Evolutionary conservation across 2,888 invertebrate genomes (phyloP).

Genomic region (Geotrupes spiniger): DNA sequence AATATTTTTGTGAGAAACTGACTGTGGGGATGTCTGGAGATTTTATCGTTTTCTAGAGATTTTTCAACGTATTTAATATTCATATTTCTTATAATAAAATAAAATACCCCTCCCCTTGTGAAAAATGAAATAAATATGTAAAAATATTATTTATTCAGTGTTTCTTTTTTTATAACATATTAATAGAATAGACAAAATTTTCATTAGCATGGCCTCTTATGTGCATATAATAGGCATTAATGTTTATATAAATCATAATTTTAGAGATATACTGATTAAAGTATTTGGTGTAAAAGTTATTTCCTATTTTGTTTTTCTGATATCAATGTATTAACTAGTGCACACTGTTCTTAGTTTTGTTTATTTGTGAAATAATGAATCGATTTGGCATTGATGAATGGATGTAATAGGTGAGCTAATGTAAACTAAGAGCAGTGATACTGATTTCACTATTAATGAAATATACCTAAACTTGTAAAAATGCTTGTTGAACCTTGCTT

Average conservation of each 20-base stretch:
- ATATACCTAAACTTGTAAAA: slow-evolving; percentile 28
- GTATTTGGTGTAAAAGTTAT: slow-evolving; percentile 14
- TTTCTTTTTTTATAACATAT: slow-evolving; percentile 23
- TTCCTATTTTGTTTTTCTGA: slow-evolving; percentile 9
- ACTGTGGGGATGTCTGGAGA: slow-evolving; percentile 8
- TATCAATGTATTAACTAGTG: slow-evolving; percentile 3
- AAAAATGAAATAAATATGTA: slow-evolving; percentile 29
- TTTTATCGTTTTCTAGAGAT: neutral
- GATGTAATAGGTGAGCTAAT: slow-evolving; percentile 11
- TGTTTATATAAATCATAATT: slow-evolving; percentile 13
- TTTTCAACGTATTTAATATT: slow-evolving; percentile 3
- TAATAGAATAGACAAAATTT: slow-evolving; percentile 14
- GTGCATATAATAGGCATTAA: slow-evolving; percentile 15
- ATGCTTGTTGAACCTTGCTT: slow-evolving; percentile 37
- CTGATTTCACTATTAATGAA: slow-evolving; percentile 18
- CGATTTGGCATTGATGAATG: neutral
- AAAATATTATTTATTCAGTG: slow-evolving; percentile 28
- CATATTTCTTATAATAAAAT: neutral
- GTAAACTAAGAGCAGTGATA: slow-evolving; percentile 20
- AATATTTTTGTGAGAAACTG: slow-evolving; percentile 12
- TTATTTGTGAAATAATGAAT: neutral
- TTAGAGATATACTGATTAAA: slow-evolving; percentile 5
- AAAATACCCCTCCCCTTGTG: slow-evolving; percentile 24
- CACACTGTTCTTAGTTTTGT: slow-evolving; percentile 2
- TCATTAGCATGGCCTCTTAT: slow-evolving; percentile 13